phyloP scores from a whole-genome alignment of 2,113 vertebrate genomes.

The Plectropomus leopardus region DNA sequence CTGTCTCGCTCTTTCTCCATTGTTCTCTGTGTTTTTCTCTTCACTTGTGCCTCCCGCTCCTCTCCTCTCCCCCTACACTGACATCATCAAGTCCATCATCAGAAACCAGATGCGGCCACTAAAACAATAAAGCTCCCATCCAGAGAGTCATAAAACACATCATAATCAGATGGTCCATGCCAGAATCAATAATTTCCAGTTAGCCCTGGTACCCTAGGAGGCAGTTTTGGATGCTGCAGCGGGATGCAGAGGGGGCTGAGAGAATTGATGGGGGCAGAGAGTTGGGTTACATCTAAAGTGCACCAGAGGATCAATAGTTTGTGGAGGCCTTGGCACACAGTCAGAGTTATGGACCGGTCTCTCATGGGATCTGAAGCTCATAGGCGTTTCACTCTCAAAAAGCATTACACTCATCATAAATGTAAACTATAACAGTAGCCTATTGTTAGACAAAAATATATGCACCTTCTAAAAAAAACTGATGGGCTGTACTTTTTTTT shows the following conservation, averaged over 20 bases:
- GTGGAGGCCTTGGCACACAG: slow-evolving; percentile 62
- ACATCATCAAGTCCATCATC: slow-evolving; percentile 78
- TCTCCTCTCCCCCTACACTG: slow-evolving; percentile 29
- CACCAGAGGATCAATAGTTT: slow-evolving; percentile 77
- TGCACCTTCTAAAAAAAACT: too few species aligned
- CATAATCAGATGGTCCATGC: slow-evolving; percentile 74
- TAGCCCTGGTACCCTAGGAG: slow-evolving; percentile 57
- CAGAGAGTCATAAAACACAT: slow-evolving; percentile 78
- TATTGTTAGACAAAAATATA: slow-evolving; percentile 15
- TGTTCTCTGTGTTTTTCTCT: slow-evolving; percentile 40
- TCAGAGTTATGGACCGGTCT: slow-evolving; percentile 55
- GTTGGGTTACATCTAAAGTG: slow-evolving; percentile 83
- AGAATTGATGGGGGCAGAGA: slow-evolving; percentile 64
- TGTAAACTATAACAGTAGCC: slow-evolving; percentile 16
- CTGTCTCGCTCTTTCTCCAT: slow-evolving; percentile 43
- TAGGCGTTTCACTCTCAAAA: slow-evolving; percentile 66
- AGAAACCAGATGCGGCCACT: slow-evolving; percentile 78
- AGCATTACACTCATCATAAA: slow-evolving; percentile 29
- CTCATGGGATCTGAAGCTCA: slow-evolving; percentile 54
- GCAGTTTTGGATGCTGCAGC: slow-evolving; percentile 69
- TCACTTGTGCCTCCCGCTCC: slow-evolving; percentile 13
- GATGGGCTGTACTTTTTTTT: too few species aligned
- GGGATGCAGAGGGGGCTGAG: slow-evolving; percentile 50
- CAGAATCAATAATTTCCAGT: slow-evolving; percentile 80
- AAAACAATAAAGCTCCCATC: slow-evolving; percentile 80